These are phyloP conservation scores for Bucco capensis DNA, from an alignment of 2,113 vertebrate genomes.

Conservation along the genomic window DNA sequence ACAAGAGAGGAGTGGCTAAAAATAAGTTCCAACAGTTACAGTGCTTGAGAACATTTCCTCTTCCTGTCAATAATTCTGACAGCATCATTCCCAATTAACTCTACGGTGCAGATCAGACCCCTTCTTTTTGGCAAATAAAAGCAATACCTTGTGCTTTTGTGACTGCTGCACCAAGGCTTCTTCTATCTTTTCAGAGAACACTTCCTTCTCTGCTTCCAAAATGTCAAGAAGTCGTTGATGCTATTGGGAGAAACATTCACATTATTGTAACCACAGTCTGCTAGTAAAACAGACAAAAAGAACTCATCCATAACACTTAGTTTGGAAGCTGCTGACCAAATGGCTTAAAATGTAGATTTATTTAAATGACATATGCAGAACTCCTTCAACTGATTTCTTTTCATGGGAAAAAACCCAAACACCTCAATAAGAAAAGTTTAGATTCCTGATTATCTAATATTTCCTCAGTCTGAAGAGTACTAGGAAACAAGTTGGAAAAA, in stretches of 20 bases:
- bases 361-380: neutral
- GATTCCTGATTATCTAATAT: neutral
- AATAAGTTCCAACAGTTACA: neutral
- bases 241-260: slow-evolving; percentile 49
- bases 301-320: neutral
- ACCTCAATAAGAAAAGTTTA: neutral
- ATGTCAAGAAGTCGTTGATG: slow-evolving; percentile 77
- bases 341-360: neutral
- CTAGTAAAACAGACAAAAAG: neutral
- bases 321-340: neutral
- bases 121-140: neutral
- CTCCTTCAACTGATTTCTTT: neutral
- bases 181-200: slow-evolving; percentile 66
- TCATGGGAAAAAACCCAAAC: neutral
- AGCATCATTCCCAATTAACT: neutral
- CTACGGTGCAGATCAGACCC: neutral
- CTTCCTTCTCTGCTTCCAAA: slow-evolving; percentile 72
- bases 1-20: neutral
- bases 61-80: neutral
- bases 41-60: neutral
- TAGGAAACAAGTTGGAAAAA: neutral
- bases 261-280: neutral
- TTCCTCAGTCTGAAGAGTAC: neutral
- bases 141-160: slow-evolving; percentile 71
- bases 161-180: slow-evolving; percentile 70